Evolutionary conservation across 2,888 invertebrate genomes (phyloP).

Genomic region (Acronicta alni): DNA sequence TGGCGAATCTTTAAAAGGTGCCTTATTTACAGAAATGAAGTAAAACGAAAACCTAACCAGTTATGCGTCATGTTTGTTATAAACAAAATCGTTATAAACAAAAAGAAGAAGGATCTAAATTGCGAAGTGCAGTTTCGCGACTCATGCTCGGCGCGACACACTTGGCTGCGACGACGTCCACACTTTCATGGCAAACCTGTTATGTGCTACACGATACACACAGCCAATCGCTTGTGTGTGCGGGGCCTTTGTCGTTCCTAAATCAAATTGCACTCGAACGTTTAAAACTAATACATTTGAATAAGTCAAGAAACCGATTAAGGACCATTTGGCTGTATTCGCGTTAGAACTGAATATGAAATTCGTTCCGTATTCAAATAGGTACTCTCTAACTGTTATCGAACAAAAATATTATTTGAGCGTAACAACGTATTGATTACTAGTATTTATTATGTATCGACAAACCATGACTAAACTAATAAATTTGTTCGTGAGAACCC

Average conservation of each 20-base stretch:
- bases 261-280: conserved; percentile 66
- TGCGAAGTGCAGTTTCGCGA: conserved; percentile 61
- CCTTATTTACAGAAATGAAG: conserved; percentile 42
- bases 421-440: conserved; percentile 55
- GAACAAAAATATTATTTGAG: conserved; percentile 48
- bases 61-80: conserved; percentile 56
- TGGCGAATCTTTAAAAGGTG: conserved; percentile 23
- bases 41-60: conserved; percentile 40
- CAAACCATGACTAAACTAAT: conserved; percentile 56
- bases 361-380: conserved; percentile 46
- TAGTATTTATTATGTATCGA: conserved; percentile 55
- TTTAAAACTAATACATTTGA: conserved; percentile 56
- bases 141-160: conserved; percentile 66
- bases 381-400: conserved; percentile 49
- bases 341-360: conserved; percentile 28
- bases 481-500: conserved; percentile 55
- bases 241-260: conserved; percentile 64
- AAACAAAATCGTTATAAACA: conserved; percentile 54
- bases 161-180: conserved; percentile 62
- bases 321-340: conserved; percentile 29
- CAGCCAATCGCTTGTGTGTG: conserved; percentile 43
- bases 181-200: conserved; percentile 73
- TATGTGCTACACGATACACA: conserved; percentile 57
- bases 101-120: conserved; percentile 60
- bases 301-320: conserved; percentile 59